Base-by-base conservation (phyloP, 2,888 invertebrate genomes). In the Diarsia brunnea region DNA sequence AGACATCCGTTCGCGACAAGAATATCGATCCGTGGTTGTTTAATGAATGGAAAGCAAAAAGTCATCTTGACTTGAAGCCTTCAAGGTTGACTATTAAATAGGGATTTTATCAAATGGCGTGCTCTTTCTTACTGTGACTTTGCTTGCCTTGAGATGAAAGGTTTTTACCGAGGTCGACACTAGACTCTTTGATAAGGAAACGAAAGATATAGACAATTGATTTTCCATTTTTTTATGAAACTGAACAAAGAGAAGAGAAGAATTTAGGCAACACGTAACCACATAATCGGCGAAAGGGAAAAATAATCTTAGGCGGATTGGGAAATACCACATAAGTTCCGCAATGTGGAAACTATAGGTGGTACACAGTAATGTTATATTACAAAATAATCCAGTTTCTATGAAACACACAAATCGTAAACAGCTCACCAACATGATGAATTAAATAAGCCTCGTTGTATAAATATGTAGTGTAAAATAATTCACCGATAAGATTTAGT, bases 401-500 rank as follows among this genome's bases (percentile, higher is more conserved):
- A 43, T 43, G 43, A 5, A 63, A 63, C 49, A 78, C 45, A 51
- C 51, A 78, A 14, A 69, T 82, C 82, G 68, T 82, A 71, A 75
- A 67, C 51, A 72, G 64, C 43, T 47, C 61, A 10, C 51, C 2
- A 67, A 47, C 51, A 38, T 60, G 49, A 49, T 64, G 45, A 73
- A 61, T 67, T 31, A 73, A 69, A 61, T 70, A 63, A 65, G 68
- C 45, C 63, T 61, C 24, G 21, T 53, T 72, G 49, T 49, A 55
- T 73, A 72, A 80, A 75, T 73, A 31, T 60, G 61, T 63, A 49
- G 69, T 60, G 73, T 72, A 60, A 71, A 83, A 84, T 73, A 82
- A 84, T 69, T 70, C 61, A 71, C 63, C 73, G 82, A 81, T 83
- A 81, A 84, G 73, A 73, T 81, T 84, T 73, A 69, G 16, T 77